Percentiles rank a stretch among this genome's conserved stretches.
phyloP scores from a whole-genome alignment of 2,888 invertebrate genomes.

The Glaucopsyche alexis region DNA sequence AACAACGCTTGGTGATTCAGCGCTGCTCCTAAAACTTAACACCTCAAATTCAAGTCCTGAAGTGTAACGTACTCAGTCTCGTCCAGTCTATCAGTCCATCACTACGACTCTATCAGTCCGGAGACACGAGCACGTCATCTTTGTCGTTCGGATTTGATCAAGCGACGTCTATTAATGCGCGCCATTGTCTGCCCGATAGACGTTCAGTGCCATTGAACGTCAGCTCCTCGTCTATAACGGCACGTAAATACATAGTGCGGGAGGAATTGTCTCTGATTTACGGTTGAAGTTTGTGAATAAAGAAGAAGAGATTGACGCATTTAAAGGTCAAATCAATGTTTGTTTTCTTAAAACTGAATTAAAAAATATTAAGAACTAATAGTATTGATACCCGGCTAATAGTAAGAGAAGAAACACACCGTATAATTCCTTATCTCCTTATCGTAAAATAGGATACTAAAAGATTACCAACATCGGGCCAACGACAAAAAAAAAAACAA shows the following conservation, averaged over 20 bases:
- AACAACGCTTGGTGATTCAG: too few relatives aligned
- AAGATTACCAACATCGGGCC: too few relatives aligned
- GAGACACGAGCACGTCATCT: slow-evolving; percentile 18
- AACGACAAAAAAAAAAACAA: too few relatives aligned
- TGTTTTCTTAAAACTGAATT: background rate
- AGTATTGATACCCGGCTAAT: too few relatives aligned
- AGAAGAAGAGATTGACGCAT: background rate
- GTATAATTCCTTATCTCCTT: too few relatives aligned
- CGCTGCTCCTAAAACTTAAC: background rate
- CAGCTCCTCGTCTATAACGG: slow-evolving; percentile 12
- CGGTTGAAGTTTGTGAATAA: background rate
- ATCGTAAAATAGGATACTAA: too few relatives aligned
- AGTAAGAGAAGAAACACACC: too few relatives aligned
- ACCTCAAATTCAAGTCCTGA: background rate
- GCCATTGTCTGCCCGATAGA: slow-evolving; percentile 16
- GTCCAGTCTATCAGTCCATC: background rate
- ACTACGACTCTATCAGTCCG: background rate
- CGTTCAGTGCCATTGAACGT: slow-evolving; percentile 7
- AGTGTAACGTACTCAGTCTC: background rate
- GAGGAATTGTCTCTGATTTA: background rate
- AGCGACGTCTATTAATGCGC: slow-evolving; percentile 18
- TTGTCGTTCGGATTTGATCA: slow-evolving; percentile 11
- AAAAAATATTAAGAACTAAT: too few relatives aligned
- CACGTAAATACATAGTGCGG: background rate
- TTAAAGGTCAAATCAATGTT: background rate